phyloP scores from a whole-genome alignment of 1,140 invertebrate species.

The Anagrus nilaparvatae region DNA sequence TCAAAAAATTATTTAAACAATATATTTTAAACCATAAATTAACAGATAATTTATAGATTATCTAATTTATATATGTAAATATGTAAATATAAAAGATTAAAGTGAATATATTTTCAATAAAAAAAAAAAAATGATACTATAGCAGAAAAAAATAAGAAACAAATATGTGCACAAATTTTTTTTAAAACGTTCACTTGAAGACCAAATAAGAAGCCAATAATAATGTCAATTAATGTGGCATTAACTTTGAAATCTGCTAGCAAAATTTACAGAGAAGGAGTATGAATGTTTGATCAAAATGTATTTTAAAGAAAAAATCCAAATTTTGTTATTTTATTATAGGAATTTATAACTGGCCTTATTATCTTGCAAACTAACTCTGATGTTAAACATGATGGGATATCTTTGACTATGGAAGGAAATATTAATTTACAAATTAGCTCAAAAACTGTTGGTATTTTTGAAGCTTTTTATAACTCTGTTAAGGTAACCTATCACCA shows the following conservation, averaged over 20 bases:
- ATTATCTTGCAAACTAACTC: slow-evolving; percentile 65
- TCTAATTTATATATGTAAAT: too few relatives aligned
- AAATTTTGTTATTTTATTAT: slow-evolving; percentile 25
- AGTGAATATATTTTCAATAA: too few relatives aligned
- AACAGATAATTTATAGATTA: too few relatives aligned
- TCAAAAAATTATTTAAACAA: too few relatives aligned
- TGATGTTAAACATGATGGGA: slow-evolving; percentile 86
- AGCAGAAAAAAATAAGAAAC: too few relatives aligned
- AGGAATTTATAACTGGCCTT: slow-evolving; percentile 75
- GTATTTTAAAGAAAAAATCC: slow-evolving; percentile 13
- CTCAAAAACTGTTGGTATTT: slow-evolving; percentile 86
- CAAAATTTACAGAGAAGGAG: slow-evolving; percentile 76
- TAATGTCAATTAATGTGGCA: slow-evolving; percentile 58
- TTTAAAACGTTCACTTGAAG: too few relatives aligned
- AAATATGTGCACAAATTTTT: too few relatives aligned
- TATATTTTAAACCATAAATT: too few relatives aligned
- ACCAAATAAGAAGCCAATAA: too few relatives aligned
- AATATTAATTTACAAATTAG: slow-evolving; percentile 84
- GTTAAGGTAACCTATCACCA: slow-evolving; percentile 60
- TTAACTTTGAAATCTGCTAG: slow-evolving; percentile 69
- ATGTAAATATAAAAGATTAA: too few relatives aligned
- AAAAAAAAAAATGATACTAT: too few relatives aligned
- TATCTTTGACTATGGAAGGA: slow-evolving; percentile 77
- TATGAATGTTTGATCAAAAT: too few relatives aligned
- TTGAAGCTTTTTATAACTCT: slow-evolving; percentile 88